Base-by-base conservation (phyloP, 2,113 vertebrate genomes). In the Amia ocellicauda region DNA sequence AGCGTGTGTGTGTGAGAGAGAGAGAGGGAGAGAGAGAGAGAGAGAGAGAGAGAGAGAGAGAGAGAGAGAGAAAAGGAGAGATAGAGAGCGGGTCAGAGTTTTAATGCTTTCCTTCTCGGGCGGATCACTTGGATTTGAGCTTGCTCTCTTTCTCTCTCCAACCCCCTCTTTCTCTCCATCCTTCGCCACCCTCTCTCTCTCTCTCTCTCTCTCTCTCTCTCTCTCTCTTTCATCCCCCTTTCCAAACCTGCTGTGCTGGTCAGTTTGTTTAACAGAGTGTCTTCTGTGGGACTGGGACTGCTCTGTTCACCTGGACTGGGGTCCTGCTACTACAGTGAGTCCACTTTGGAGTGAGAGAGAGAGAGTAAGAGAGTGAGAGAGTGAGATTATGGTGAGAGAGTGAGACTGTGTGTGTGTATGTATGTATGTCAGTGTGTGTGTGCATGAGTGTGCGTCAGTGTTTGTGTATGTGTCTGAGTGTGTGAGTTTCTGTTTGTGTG, bases 1-100 rank as follows among this genome's bases (percentile, higher is more conserved):
- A 54, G 62, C 20, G 20, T 7, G 9, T 23, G 4, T 4, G 51
- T 53, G 16, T 23, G 7, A 16, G 17, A 22, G 20, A 16, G 17
- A 84, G 83, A 73, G 74, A 81, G 67, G 86, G 81, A 70, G 68
- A 82, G 69, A 81, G 76, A 77, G 60, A 42, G n/a, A n/a, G n/a
- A n/a, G n/a, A n/a, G n/a, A n/a, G n/a, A n/a, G n/a, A n/a, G n/a
- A n/a, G n/a, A n/a, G n/a, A n/a, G n/a, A n/a, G n/a, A n/a, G n/a
- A n/a, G 83, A 73, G 74, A 81, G 67, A 86, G 81, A 70, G 68
- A 82, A 70, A 81, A 77, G 76, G 60, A 42, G n/a, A n/a, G n/a
- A n/a, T n/a, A n/a, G n/a, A n/a, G n/a, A n/a, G n/a, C n/a, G n/a
- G n/a, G n/a, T n/a, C n/a, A n/a, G n/a, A n/a, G n/a, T n/a, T n/a